Evolutionary conservation across 2,797 vertebrate genomes (phyloP), one percentile per base, ranked within the genome.

Genomic region (Hirundo rustica): DNA sequence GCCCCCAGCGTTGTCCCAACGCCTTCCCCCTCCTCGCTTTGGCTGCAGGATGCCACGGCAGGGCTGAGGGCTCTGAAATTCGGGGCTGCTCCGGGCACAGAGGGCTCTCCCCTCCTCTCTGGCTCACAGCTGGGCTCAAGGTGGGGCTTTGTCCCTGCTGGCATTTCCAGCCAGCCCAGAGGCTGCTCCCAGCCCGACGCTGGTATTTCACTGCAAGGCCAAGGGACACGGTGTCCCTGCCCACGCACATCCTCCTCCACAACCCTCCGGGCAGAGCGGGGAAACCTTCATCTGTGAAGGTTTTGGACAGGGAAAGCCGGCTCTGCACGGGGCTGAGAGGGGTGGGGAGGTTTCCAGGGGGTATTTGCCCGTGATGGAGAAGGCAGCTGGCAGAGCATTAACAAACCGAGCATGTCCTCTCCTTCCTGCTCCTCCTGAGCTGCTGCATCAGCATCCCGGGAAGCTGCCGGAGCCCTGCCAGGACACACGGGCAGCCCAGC

Each of bases 21-120:
- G 3, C 29, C n/a, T 54, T 32, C 11, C 14, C 27, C 6, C 15
- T 51, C 45, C 18, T 1, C 10, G 62, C 36, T 73, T 11, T 1
- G 14, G 60, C 67, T 51, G 65, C 55, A 22, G 85, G 71, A 44
- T 6, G 1, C 70, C 0, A 0, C 0, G 2, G 57, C 45, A 23
- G 55, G 38, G 45, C 48, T 45, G 48, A 55, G 48, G 71, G 38
- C 32, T 38, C 74, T 25, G 44, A 29, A 64, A 53, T 30, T 11
- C 1, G 57, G 51, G 47, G 17, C 19, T 71, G 78, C 72, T 88
- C 10, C 38, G 10, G 40, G 42, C 13, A 60, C 47, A 57, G 72
- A 68, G 22, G 47, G 32, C 22, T 88, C 44, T 80, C 30, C 19
- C 26, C 44, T 82, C 18, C 3, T 2, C 8, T 16, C 38, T 0